Evolutionary conservation across 2,113 vertebrate species (phyloP).

Genomic region (Melanostigma gelatinosum): DNA sequence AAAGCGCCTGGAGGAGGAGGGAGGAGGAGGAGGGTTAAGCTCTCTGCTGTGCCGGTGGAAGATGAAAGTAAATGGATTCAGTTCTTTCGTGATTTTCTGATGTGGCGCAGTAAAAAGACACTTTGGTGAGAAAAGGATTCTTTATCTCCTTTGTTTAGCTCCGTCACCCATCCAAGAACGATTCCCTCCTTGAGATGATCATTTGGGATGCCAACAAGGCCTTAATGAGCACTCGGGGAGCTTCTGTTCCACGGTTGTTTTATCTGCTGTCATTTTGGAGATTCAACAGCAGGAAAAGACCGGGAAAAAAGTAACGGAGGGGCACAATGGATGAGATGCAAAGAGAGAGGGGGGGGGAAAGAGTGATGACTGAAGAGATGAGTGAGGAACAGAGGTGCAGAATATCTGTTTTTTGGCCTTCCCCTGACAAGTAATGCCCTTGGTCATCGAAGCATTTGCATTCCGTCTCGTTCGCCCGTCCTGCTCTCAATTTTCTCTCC

Average conservation of each 20-base stretch:
- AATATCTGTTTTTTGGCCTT: slow-evolving; percentile 53
- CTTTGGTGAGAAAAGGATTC: slow-evolving; percentile 40
- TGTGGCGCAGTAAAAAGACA: slow-evolving; percentile 29
- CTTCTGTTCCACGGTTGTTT: slow-evolving; percentile 60
- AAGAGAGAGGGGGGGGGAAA: slow-evolving; percentile 1
- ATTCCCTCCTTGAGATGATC: slow-evolving; percentile 49
- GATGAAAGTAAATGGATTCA: slow-evolving; percentile 33
- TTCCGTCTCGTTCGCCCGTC: slow-evolving; percentile 44
- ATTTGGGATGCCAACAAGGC: slow-evolving; percentile 61
- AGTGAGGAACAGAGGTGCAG: slow-evolving; percentile 46
- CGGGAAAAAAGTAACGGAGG: slow-evolving; percentile 24
- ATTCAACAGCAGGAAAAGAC: slow-evolving; percentile 27
- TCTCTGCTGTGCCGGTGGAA: slow-evolving; percentile 13
- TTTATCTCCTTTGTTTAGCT: slow-evolving; percentile 50
- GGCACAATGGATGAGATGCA: slow-evolving; percentile 9
- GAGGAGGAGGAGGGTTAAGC: slow-evolving; percentile 6
- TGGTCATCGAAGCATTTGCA: slow-evolving; percentile 78
- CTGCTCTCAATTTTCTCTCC: slow-evolving; percentile 56
- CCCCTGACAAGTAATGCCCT: slow-evolving; percentile 67
- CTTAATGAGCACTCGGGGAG: slow-evolving; percentile 64
- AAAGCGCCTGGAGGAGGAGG: slow-evolving; percentile 14
- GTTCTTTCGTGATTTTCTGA: slow-evolving; percentile 24
- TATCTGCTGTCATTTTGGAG: slow-evolving; percentile 55
- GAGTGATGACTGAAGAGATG: slow-evolving; percentile 40
- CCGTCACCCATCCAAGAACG: slow-evolving; percentile 47